Conservation (phyloP, 1,140 invertebrate genomes). For the Belonocnema kinseyi region DNA sequence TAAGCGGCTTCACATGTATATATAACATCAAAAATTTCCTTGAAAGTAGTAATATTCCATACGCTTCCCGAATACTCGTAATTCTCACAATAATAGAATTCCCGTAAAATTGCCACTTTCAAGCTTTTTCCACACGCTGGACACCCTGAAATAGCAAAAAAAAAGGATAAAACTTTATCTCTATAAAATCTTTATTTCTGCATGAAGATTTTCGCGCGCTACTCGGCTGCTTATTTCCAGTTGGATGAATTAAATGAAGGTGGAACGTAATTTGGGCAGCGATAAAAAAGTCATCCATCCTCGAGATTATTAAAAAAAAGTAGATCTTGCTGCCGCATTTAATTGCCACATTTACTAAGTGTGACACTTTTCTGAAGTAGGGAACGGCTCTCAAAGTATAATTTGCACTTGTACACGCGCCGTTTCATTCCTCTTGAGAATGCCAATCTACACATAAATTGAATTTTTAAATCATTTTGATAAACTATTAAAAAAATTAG, state of each 20-base stretch:
- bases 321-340: no score
- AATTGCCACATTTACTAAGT: conserved; percentile 5
- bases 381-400: background rate
- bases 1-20: no score
- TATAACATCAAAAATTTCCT: background rate
- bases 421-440: background rate
- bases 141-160: no score
- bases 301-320: no score
- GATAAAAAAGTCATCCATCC: no score
- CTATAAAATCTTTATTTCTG: background rate
- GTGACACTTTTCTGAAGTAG: conserved; percentile 6
- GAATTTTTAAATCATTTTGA: background rate
- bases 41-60: background rate
- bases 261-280: conserved; percentile 8
- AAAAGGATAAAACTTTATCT: background rate
- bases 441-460: background rate
- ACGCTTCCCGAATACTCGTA: background rate
- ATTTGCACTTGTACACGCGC: conserved; percentile 1
- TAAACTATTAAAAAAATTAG: no score
- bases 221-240: background rate
- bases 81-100: no score
- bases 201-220: background rate
- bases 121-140: no score
- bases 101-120: no score
- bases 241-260: conserved; percentile 9